These are phyloP conservation scores for Stomatorhinus ivindoensis DNA, from an alignment of 2,113 vertebrate genomes.

Conservation along the genomic window DNA sequence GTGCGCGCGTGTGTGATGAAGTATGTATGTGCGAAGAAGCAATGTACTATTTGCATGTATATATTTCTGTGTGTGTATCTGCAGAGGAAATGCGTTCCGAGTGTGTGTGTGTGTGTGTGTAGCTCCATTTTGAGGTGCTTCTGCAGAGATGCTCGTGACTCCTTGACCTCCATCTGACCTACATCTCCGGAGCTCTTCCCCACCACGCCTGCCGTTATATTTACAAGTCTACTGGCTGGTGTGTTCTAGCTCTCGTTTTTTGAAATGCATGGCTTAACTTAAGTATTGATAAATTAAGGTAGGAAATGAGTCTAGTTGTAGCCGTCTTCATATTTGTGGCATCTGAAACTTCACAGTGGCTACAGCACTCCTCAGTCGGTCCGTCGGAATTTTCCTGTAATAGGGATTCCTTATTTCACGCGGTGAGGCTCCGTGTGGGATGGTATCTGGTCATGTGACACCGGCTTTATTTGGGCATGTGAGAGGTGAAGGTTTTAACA, in stretches of 20 bases:
- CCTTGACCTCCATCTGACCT: conserved; percentile 1
- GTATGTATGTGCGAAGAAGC: neutral
- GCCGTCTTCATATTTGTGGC: neutral
- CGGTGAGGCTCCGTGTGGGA: neutral
- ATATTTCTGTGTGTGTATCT: neutral
- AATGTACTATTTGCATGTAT: neutral
- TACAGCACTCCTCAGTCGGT: neutral
- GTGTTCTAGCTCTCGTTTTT: neutral
- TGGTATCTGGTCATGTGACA: neutral
- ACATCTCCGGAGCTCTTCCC: neutral
- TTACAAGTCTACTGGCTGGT: neutral
- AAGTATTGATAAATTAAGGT: neutral
- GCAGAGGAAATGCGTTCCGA: neutral
- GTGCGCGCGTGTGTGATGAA: neutral
- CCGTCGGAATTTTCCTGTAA: neutral
- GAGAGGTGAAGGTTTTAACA: neutral
- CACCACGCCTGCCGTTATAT: neutral
- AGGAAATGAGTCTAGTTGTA: neutral
- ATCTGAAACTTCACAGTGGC: neutral
- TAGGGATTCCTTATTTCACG: neutral
- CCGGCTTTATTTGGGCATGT: neutral
- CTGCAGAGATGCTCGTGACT: neutral
- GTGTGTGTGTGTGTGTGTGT: neutral
- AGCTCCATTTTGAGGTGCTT: neutral
- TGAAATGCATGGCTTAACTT: neutral